Percentiles rank a stretch among this genome's conserved stretches.
Conservation (phyloP, 35 echinoderm and acorn worm genomes). For the Nesometra sesokonis region DNA sequence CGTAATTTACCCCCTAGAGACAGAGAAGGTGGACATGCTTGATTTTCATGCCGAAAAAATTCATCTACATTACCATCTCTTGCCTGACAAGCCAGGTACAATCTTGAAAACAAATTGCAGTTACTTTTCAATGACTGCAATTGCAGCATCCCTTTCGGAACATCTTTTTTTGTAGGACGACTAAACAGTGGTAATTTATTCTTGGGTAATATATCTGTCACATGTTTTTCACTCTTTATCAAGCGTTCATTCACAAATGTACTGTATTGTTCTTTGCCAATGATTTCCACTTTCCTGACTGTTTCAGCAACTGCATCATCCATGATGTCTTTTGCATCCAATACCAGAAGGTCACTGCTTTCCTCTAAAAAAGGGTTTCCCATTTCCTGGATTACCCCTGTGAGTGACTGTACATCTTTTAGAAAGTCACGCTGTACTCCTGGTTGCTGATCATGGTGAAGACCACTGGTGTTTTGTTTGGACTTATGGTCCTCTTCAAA, state of each 20-base stretch:
- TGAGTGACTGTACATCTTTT: no score
- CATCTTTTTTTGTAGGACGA: neutral
- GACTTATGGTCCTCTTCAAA: slow-evolving; percentile 25
- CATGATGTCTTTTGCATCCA: no score
- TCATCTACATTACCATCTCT: slow-evolving; percentile 20
- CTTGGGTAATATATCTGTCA: slow-evolving; percentile 17
- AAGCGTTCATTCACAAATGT: slow-evolving; percentile 34
- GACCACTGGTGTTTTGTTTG: no score
- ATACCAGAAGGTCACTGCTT: no score
- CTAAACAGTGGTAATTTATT: slow-evolving; percentile 40
- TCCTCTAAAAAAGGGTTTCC: no score
- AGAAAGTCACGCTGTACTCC: neutral
- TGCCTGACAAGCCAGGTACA: slow-evolving; percentile 41
- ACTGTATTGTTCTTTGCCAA: slow-evolving; percentile 21
- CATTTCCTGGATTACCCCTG: no score
- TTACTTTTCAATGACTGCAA: slow-evolving; percentile 26
- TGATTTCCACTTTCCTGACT: slow-evolving; percentile 21
- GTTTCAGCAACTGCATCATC: slow-evolving; percentile 17
- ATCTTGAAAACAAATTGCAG: slow-evolving; percentile 25
- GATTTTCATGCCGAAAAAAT: slow-evolving; percentile 46
- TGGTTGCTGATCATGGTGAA: slow-evolving; percentile 23
- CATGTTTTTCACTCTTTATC: neutral
- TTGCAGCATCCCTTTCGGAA: neutral
- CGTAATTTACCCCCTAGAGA: neutral
- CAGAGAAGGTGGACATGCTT: neutral